Evolutionary conservation across 2,113 vertebrate species (phyloP).

Genomic region (Pomatorhinus ruficollis): DNA sequence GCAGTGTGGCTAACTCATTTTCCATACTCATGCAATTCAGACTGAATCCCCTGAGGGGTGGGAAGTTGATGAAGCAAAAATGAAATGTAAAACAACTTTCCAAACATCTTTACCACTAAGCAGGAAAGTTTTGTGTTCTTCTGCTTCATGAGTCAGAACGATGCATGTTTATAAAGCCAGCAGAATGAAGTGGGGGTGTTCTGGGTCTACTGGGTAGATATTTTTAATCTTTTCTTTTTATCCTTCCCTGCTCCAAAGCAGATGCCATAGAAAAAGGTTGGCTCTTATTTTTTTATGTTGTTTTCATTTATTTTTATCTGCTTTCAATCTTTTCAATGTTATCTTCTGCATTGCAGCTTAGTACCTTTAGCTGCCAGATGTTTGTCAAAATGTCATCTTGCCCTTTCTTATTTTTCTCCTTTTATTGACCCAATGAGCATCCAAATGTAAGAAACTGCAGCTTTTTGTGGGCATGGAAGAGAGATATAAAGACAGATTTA

Average conservation of each 20-base stretch:
- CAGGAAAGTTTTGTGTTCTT: background rate
- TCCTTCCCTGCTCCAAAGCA: background rate
- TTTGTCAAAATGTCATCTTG: background rate
- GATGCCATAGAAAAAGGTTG: background rate
- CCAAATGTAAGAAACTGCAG: background rate
- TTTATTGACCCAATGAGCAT: conserved; percentile 25
- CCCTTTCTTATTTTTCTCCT: background rate
- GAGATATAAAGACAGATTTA: background rate
- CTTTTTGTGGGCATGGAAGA: background rate
- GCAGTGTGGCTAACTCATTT: background rate
- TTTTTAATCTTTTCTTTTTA: background rate
- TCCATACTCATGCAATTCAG: background rate
- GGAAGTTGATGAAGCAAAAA: background rate
- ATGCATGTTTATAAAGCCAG: background rate
- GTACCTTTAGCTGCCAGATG: background rate
- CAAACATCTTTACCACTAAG: background rate
- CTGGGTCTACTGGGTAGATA: background rate
- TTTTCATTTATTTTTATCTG: background rate
- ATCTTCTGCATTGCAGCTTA: background rate
- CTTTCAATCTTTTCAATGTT: background rate
- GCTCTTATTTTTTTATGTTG: background rate
- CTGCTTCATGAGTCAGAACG: background rate
- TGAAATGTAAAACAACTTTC: background rate
- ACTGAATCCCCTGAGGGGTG: background rate
- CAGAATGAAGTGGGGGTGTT: background rate